Evolutionary conservation across 1,140 invertebrate genomes (phyloP).

Genomic region (Ostrea denselamellosa): DNA sequence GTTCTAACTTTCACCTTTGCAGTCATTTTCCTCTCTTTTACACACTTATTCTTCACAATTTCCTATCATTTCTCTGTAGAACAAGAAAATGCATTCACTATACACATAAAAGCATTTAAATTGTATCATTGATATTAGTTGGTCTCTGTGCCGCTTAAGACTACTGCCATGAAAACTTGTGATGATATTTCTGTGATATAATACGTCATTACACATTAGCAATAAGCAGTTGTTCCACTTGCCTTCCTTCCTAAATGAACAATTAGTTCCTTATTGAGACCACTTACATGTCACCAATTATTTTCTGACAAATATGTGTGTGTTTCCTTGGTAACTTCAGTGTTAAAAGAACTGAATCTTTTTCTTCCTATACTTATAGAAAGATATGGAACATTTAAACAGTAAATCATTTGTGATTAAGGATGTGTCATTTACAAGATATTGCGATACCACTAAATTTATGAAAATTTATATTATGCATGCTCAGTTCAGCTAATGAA

Average conservation of each 20-base stretch:
- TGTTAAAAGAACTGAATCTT: neutral
- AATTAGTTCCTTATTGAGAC: neutral
- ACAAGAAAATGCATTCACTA: neutral
- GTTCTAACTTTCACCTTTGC: conserved; percentile 59
- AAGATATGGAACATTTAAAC: neutral
- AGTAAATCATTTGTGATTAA: conserved; percentile 34
- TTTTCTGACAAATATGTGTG: neutral
- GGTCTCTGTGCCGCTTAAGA: neutral
- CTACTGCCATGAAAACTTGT: neutral
- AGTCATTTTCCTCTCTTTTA: conserved; percentile 23
- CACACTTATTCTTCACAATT: neutral
- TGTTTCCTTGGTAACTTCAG: neutral
- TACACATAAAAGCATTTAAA: neutral
- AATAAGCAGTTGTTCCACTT: neutral
- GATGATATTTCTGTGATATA: neutral
- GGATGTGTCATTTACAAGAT: conserved; percentile 35
- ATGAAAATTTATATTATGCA: conserved; percentile 39
- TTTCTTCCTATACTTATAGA: conserved; percentile 1
- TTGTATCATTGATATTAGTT: neutral
- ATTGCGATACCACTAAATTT: neutral
- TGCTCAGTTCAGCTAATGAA: conserved; percentile 33
- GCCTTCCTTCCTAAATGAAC: neutral
- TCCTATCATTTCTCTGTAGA: neutral
- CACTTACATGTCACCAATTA: neutral
- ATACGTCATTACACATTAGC: neutral